Percentiles rank a stretch among this genome's conserved stretches.
Conservation (phyloP, 1,140 invertebrate species). For the Ceratina japonica region DNA sequence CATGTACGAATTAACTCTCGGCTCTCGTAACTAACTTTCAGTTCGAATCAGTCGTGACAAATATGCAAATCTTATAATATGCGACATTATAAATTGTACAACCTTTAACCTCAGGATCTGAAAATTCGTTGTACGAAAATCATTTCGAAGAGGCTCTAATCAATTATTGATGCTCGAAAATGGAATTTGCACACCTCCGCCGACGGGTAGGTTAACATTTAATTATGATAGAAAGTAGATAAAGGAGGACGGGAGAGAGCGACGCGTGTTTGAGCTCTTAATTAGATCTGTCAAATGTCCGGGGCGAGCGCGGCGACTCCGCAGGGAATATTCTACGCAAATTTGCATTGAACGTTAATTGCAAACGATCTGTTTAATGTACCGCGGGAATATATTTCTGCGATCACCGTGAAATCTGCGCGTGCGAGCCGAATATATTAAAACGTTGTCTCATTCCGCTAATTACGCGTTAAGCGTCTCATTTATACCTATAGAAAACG, state of each 20-base stretch:
- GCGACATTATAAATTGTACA: too few relatives aligned
- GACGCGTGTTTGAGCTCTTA: neutral
- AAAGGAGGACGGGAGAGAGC: too few relatives aligned
- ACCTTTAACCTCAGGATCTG: too few relatives aligned
- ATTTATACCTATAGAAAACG: neutral
- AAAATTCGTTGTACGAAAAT: too few relatives aligned
- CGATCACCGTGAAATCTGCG: neutral
- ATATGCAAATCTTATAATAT: too few relatives aligned
- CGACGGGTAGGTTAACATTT: neutral
- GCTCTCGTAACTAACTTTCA: too few relatives aligned
- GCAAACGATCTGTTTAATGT: slow-evolving; percentile 7
- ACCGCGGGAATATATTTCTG: neutral
- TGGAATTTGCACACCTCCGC: too few relatives aligned
- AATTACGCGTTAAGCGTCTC: neutral
- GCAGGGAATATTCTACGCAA: neutral
- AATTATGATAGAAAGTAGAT: neutral
- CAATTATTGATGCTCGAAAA: too few relatives aligned
- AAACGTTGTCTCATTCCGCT: neutral
- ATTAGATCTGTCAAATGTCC: neutral
- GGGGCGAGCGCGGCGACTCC: neutral
- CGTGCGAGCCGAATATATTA: neutral
- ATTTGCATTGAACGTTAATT: neutral
- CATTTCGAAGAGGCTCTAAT: too few relatives aligned
- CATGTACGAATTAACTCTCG: too few relatives aligned
- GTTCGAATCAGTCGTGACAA: too few relatives aligned